These are phyloP conservation scores for Microtus pennsylvanicus DNA, from an alignment of 2,113 vertebrate species.

Conservation along the genomic window DNA sequence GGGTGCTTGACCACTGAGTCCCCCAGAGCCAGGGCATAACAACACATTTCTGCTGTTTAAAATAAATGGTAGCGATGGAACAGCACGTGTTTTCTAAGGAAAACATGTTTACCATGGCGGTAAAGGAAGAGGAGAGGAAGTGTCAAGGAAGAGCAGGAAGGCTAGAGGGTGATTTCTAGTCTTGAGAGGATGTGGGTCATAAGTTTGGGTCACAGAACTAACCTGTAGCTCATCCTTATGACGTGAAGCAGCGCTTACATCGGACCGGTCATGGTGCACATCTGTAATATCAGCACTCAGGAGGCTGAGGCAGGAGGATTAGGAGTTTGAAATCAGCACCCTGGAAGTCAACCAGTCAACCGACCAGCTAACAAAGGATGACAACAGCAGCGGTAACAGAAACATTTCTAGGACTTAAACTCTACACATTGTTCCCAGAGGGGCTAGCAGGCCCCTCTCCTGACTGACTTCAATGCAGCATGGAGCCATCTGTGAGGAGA, in stretches of 20 bases:
- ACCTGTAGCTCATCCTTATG: neutral
- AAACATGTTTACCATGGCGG: neutral
- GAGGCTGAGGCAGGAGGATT: neutral
- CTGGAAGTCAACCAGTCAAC: neutral
- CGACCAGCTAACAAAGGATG: no score
- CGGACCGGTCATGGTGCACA: neutral
- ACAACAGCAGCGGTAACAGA: neutral
- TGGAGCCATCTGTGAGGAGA: neutral
- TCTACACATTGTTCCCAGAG: neutral
- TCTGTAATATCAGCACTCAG: neutral
- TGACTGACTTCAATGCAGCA: neutral
- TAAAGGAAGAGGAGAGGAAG: neutral
- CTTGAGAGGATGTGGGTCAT: neutral
- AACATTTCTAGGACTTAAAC: neutral
- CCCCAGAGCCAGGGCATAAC: neutral
- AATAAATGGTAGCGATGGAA: neutral
- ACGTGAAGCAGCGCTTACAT: neutral
- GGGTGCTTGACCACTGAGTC: neutral
- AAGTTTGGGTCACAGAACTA: neutral
- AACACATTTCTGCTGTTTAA: neutral
- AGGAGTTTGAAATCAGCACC: neutral
- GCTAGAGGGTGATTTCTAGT: neutral
- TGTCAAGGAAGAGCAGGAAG: neutral
- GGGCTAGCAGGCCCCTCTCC: neutral
- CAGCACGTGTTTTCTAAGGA: neutral